A percentile compares a stretch with the other conserved stretches of the same genome.
phyloP scores from a whole-genome alignment of 2,888 invertebrate species.

The Phengaris alcon region DNA sequence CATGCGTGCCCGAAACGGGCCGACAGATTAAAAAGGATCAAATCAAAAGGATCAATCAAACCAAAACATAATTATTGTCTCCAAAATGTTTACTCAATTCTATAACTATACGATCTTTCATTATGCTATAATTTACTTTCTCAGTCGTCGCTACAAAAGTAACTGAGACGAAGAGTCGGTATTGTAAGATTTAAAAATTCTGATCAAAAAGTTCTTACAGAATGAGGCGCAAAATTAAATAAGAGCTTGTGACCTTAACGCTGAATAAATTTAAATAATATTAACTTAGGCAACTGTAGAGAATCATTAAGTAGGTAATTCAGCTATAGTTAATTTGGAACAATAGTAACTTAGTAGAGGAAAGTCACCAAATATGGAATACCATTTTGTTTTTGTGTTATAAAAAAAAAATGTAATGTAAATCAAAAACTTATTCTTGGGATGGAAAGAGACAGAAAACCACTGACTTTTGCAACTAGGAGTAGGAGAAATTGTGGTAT shows the following conservation, averaged over 20 bases:
- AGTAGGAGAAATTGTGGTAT: too few species aligned
- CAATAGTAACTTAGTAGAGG: too few species aligned
- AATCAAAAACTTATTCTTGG: too few species aligned
- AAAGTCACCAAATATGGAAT: too few species aligned
- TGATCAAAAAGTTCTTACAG: not conserved
- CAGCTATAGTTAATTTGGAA: not conserved
- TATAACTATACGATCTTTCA: not conserved
- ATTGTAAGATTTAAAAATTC: not conserved
- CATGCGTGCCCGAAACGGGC: conserved; percentile 54
- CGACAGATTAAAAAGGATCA: conserved; percentile 56
- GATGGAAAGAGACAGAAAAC: too few species aligned
- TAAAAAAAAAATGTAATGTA: too few species aligned
- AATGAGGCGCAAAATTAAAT: not conserved
- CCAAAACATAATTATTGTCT: conserved; percentile 48
- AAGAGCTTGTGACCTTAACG: conserved; percentile 6
- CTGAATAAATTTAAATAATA: conserved; percentile 11
- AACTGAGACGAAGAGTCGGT: not conserved
- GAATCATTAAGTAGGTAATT: not conserved
- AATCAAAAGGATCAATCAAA: too few species aligned
- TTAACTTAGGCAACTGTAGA: not conserved
- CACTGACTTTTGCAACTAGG: too few species aligned
- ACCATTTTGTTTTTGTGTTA: too few species aligned
- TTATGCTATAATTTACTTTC: too few species aligned
- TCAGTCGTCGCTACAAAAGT: not conserved
- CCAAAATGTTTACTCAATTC: conserved; percentile 40